Evolutionary conservation across 2,888 invertebrate species (phyloP).

Genomic region (Villa cingulata): DNA sequence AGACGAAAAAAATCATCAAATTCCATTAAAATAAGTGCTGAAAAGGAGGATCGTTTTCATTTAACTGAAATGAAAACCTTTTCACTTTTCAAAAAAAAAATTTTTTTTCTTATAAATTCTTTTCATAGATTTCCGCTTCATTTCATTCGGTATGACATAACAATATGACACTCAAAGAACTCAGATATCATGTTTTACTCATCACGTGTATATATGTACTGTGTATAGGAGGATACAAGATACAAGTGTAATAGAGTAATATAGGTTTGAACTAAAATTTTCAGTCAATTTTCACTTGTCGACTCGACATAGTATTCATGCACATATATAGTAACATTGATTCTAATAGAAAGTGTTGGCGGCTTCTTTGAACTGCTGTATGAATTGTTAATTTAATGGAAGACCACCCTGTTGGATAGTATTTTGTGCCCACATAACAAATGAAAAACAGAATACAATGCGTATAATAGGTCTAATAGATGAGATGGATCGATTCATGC

Average conservation of each 20-base stretch:
- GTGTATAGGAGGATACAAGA: no score
- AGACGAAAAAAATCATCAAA: not conserved
- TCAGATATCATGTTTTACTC: constrained; percentile 10
- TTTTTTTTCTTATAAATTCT: not conserved
- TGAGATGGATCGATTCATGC: no score
- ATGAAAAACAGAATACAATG: no score
- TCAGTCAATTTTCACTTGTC: not conserved
- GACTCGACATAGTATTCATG: constrained; percentile 1
- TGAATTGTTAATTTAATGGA: constrained; percentile 13
- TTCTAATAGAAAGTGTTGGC: not conserved
- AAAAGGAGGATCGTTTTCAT: constrained; percentile 6
- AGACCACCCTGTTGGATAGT: constrained; percentile 13
- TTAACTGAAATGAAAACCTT: not conserved
- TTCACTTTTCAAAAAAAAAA: not conserved
- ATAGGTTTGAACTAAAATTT: no score
- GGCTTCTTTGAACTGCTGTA: constrained; percentile 8
- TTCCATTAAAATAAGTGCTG: constrained; percentile 1
- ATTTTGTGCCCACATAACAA: not conserved
- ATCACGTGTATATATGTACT: no score
- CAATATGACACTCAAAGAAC: constrained; percentile 16
- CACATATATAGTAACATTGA: no score
- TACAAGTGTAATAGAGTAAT: no score
- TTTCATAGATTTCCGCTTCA: constrained; percentile 13
- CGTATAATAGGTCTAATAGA: no score
- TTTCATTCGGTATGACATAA: constrained; percentile 18